A percentile compares a stretch with the other conserved stretches of the same genome.
phyloP scores from a whole-genome alignment of 92 coral and sea anemone species.

The Parazoanthus atlanticus region DNA sequence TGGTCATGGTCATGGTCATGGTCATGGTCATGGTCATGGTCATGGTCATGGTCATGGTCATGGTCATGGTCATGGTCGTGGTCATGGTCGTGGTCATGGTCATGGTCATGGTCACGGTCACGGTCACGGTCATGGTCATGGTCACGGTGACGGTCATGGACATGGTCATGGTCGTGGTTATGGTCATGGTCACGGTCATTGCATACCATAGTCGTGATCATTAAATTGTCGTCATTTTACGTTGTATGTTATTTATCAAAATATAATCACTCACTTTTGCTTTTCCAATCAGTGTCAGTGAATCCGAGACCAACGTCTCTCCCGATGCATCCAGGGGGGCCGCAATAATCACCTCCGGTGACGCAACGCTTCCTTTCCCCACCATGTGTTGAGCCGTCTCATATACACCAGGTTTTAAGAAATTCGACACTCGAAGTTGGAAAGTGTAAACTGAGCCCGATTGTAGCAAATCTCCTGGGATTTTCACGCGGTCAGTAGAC shows the following conservation, averaged over 20 bases:
- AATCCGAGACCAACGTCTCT: slow-evolving; percentile 11
- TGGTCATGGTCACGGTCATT: too few species aligned
- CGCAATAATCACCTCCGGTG: slow-evolving; percentile 22
- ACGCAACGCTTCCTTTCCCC: slow-evolving; percentile 21
- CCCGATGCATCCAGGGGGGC: slow-evolving; percentile 36
- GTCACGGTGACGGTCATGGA: not conserved
- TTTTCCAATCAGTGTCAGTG: slow-evolving; percentile 18
- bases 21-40: too few species aligned
- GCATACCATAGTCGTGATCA: too few species aligned
- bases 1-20: too few species aligned
- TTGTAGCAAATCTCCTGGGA: slow-evolving; percentile 36
- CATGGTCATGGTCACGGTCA: too few species aligned
- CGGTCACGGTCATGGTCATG: not conserved
- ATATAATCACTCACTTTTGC: slow-evolving; percentile 20
- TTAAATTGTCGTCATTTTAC: too few species aligned
- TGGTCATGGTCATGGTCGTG: too few species aligned
- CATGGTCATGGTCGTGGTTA: not conserved
- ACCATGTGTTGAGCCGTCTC: slow-evolving; percentile 10
- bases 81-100: too few species aligned
- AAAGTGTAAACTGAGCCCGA: slow-evolving; percentile 40
- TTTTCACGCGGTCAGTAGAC: slow-evolving; percentile 10
- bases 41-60: too few species aligned
- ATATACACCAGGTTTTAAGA: slow-evolving; percentile 6
- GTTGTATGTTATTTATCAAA: not conserved
- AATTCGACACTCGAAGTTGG: slow-evolving; percentile 37